phyloP scores from a whole-genome alignment of 2,113 vertebrate species.

The Coturnix japonica region DNA sequence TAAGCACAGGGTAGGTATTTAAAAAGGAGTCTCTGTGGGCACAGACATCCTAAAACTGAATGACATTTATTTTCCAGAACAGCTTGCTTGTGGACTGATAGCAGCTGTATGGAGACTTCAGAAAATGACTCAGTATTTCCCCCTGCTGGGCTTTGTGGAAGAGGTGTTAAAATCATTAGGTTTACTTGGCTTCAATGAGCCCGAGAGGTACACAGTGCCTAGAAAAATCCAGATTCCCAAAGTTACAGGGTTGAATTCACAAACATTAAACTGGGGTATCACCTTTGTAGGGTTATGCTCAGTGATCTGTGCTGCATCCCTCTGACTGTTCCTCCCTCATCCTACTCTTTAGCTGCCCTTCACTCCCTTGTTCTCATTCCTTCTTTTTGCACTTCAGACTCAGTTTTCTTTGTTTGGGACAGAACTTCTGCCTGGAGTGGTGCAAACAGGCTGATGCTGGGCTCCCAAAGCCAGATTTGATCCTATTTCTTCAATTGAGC shows the following conservation, averaged over 20 bases:
- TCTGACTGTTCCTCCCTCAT: neutral
- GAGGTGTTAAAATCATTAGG: neutral
- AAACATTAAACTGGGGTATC: neutral
- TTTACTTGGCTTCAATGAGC: neutral
- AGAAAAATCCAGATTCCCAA: neutral
- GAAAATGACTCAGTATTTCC: neutral
- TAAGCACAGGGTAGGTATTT: neutral
- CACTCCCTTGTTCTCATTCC: neutral
- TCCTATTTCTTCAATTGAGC: slow-evolving; percentile 89
- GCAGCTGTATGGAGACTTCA: neutral
- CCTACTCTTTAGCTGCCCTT: neutral
- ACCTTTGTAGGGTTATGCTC: neutral
- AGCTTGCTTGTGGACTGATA: neutral
- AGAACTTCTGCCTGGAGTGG: slow-evolving; percentile 93
- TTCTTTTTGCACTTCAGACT: neutral
- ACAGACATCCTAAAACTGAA: neutral
- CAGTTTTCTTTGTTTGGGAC: neutral
- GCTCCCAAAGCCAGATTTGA: slow-evolving; percentile 93
- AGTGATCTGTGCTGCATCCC: neutral
- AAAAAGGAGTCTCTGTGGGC: neutral
- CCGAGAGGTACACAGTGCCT: neutral
- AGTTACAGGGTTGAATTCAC: neutral
- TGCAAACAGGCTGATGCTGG: slow-evolving; percentile 90
- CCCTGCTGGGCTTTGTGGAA: neutral
- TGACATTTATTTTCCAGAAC: neutral